phyloP scores from a whole-genome alignment of 2,888 invertebrate genomes.

The Campoletis raptor region DNA sequence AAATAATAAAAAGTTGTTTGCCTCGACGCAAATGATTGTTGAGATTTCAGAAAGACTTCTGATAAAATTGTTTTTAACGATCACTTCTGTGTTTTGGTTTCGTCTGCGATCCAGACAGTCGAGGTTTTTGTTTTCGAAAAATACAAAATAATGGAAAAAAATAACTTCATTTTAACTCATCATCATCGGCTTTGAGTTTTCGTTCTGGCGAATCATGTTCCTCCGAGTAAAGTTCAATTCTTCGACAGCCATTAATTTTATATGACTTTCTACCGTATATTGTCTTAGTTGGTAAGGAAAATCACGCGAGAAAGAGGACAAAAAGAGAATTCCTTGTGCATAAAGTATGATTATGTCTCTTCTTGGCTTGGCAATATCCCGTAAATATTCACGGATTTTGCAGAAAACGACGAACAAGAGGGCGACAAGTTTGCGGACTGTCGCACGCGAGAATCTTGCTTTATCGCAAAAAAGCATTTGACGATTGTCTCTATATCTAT shows the following conservation, averaged over 20 bases:
- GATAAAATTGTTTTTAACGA: slow-evolving; percentile 13
- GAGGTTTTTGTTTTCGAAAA: slow-evolving; percentile 18
- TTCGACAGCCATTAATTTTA: slow-evolving; percentile 28
- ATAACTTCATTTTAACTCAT: slow-evolving; percentile 1
- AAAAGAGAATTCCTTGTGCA: slow-evolving; percentile 45
- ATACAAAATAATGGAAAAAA: slow-evolving; percentile 5
- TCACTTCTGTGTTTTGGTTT: background rate
- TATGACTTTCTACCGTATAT: slow-evolving; percentile 1
- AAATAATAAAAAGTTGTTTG: slow-evolving; percentile 37
- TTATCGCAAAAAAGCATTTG: slow-evolving; percentile 56
- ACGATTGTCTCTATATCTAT: slow-evolving; percentile 34
- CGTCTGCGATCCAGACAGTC: slow-evolving; percentile 8
- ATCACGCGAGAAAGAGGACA: background rate
- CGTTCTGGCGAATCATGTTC: slow-evolving; percentile 22
- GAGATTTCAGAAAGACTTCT: slow-evolving; percentile 9
- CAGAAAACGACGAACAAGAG: slow-evolving; percentile 40
- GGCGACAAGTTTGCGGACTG: slow-evolving; percentile 47
- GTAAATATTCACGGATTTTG: slow-evolving; percentile 61
- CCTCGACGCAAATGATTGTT: slow-evolving; percentile 13
- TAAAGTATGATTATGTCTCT: slow-evolving; percentile 48
- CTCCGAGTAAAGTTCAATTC: slow-evolving; percentile 31
- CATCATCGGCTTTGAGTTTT: slow-evolving; percentile 19
- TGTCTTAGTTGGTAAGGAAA: slow-evolving; percentile 22
- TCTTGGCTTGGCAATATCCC: slow-evolving; percentile 38
- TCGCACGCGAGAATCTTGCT: slow-evolving; percentile 64